Percentiles rank a stretch among this genome's conserved stretches.
Evolutionary conservation across 1,140 invertebrate genomes (phyloP).

Genomic region (Chymomyza costata): DNA sequence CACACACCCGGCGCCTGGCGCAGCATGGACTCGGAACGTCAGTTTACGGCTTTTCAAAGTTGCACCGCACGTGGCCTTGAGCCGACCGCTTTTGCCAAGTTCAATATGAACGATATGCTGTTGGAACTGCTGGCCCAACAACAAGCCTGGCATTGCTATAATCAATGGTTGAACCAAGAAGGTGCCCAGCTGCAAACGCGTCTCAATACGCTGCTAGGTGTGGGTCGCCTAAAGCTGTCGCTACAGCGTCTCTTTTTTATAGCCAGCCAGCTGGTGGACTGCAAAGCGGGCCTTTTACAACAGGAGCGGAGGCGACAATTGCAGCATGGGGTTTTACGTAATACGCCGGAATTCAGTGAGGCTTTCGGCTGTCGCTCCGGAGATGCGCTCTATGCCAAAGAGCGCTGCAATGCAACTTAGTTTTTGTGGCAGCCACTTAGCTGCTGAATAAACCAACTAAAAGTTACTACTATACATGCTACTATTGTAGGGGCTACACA

Average conservation of each 20-base stretch:
- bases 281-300: slow-evolving; percentile 30
- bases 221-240: slow-evolving; percentile 42
- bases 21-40: slow-evolving; percentile 56
- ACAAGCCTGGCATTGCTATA: slow-evolving; percentile 32
- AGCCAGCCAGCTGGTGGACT: slow-evolving; percentile 46
- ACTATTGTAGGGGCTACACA: no score
- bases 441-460: no score
- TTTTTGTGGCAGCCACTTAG: background rate
- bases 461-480: no score
- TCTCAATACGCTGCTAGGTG: slow-evolving; percentile 35
- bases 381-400: slow-evolving; percentile 35
- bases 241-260: slow-evolving; percentile 50
- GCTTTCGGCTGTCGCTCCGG: slow-evolving; percentile 47
- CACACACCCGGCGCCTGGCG: slow-evolving; percentile 62
- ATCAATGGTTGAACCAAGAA: slow-evolving; percentile 40
- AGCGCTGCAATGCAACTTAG: slow-evolving; percentile 28
- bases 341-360: slow-evolving; percentile 48
- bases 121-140: slow-evolving; percentile 42
- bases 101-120: slow-evolving; percentile 51
- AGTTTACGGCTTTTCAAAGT: slow-evolving; percentile 39
- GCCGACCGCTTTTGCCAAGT: background rate
- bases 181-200: slow-evolving; percentile 12
- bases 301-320: slow-evolving; percentile 36
- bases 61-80: slow-evolving; percentile 18
- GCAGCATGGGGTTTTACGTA: slow-evolving; percentile 41